Evolutionary conservation across 2,113 vertebrate species (phyloP).

Genomic region (Terrapene triunguis): DNA sequence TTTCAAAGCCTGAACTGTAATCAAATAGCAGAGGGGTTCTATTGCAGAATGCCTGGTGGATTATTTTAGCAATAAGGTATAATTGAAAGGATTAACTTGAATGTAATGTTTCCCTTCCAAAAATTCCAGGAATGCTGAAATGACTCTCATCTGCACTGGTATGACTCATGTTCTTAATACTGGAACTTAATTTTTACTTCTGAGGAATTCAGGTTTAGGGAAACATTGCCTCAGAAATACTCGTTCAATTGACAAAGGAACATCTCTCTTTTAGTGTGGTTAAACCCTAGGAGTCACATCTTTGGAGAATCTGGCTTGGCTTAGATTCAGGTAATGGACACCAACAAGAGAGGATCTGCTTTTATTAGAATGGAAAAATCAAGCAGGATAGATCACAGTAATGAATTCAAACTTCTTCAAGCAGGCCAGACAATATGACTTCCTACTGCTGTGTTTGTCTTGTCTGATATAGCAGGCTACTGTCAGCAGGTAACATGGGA

Average conservation of each 20-base stretch:
- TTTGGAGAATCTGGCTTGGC: slow-evolving; percentile 17
- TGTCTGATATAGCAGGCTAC: not conserved
- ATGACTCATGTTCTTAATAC: slow-evolving; percentile 80
- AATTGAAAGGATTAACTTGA: slow-evolving; percentile 79
- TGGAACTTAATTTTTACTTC: slow-evolving; percentile 78
- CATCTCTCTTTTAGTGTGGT: slow-evolving; percentile 28
- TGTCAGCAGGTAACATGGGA: not conserved
- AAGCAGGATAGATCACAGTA: not conserved
- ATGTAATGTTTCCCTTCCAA: slow-evolving; percentile 78
- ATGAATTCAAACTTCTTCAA: not conserved
- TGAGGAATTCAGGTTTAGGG: slow-evolving; percentile 72
- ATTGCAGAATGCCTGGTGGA: slow-evolving; percentile 39
- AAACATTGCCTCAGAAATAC: slow-evolving; percentile 74
- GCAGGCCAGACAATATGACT: not conserved
- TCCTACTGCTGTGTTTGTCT: not conserved
- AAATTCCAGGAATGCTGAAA: slow-evolving; percentile 80
- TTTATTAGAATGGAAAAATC: not conserved
- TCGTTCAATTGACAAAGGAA: slow-evolving; percentile 36
- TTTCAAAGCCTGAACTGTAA: slow-evolving; percentile 43
- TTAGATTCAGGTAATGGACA: slow-evolving; percentile 25
- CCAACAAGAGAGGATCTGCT: not conserved
- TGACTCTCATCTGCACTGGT: slow-evolving; percentile 71
- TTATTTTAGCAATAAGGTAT: slow-evolving; percentile 75
- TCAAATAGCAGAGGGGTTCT: slow-evolving; percentile 42
- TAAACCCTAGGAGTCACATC: slow-evolving; percentile 3